Evolutionary conservation across 2,888 invertebrate species (phyloP).

Genomic region (Nomada flava): DNA sequence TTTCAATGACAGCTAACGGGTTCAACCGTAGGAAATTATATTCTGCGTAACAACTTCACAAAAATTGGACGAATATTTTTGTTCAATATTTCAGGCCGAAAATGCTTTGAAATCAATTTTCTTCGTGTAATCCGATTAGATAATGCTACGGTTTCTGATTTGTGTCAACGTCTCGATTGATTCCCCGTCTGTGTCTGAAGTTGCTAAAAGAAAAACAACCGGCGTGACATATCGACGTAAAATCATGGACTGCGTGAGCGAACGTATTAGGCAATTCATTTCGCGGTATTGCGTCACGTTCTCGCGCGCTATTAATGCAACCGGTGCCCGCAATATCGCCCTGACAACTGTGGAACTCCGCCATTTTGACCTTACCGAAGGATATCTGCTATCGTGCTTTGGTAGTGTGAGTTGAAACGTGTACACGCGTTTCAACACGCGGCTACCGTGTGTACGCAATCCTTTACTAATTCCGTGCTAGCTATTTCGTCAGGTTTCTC

Average conservation of each 20-base stretch:
- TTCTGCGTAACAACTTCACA: background rate
- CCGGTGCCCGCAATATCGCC: constrained; percentile 70
- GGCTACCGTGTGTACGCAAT: constrained; percentile 49
- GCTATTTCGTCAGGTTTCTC: constrained; percentile 68
- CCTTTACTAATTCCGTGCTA: constrained; percentile 65
- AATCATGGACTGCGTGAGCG: constrained; percentile 36
- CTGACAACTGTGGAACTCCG: constrained; percentile 72
- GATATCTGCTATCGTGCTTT: constrained; percentile 77
- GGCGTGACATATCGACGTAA: constrained; percentile 15
- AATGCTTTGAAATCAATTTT: too few relatives aligned
- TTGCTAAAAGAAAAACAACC: constrained; percentile 5
- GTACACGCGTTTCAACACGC: constrained; percentile 66
- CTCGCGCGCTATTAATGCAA: constrained; percentile 71
- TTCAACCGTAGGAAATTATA: background rate
- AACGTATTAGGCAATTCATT: constrained; percentile 72
- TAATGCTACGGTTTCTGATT: too few relatives aligned
- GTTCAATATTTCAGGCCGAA: background rate
- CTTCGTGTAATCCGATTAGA: too few relatives aligned
- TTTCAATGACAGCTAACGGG: background rate
- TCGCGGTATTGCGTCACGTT: constrained; percentile 72
- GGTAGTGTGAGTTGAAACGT: constrained; percentile 40
- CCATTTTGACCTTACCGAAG: constrained; percentile 83
- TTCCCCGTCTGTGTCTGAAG: background rate
- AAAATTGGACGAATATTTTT: background rate
- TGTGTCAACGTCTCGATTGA: background rate